A percentile compares a stretch with the other conserved stretches of the same genome.
These are phyloP conservation scores for Spongia lamella DNA, from an alignment of 37 sponge, comb jelly and placozoan genomes.

Conservation along the genomic window DNA sequence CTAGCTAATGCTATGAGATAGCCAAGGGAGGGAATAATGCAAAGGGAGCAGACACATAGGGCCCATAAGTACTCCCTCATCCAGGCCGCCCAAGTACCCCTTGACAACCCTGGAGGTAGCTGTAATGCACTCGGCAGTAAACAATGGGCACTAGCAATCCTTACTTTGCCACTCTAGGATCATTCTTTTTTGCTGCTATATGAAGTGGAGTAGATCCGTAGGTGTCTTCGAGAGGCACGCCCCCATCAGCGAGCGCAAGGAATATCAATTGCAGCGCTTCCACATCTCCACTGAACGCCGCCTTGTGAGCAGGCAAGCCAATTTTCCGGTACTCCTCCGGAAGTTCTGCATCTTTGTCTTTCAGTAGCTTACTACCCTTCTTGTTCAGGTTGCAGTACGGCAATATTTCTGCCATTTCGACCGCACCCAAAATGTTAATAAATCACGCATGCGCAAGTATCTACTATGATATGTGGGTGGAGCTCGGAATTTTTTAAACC, in stretches of 20 bases:
- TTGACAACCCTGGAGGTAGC: too few relatives aligned
- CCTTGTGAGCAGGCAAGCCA: slow-evolving; percentile 76
- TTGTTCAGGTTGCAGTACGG: slow-evolving; percentile 41
- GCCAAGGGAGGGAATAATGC: too few relatives aligned
- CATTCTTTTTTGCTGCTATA: slow-evolving; percentile 54
- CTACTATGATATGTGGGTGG: too few relatives aligned
- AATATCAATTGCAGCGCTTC: slow-evolving; percentile 48
- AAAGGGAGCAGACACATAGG: too few relatives aligned
- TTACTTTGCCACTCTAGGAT: slow-evolving; percentile 51
- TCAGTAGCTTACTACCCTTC: slow-evolving; percentile 38
- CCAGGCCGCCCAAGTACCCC: too few relatives aligned
- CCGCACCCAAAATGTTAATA: too few relatives aligned
- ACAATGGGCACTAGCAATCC: too few relatives aligned
- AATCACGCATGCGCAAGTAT: too few relatives aligned
- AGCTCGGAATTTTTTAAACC: too few relatives aligned
- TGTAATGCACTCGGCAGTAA: too few relatives aligned
- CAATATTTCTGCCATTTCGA: slow-evolving; percentile 1
- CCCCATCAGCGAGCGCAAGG: slow-evolving; percentile 1
- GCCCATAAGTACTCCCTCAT: too few relatives aligned
- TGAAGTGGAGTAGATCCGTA: slow-evolving; percentile 73
- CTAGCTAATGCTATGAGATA: too few relatives aligned
- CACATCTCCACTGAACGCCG: slow-evolving; percentile 65
- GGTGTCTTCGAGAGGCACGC: slow-evolving; percentile 57
- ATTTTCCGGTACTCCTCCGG: slow-evolving; percentile 24
- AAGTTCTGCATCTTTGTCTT: neutral